Evolutionary conservation across 1,140 invertebrate genomes (phyloP).

Genomic region (Pachyrhynchus sulphureomaculatus): DNA sequence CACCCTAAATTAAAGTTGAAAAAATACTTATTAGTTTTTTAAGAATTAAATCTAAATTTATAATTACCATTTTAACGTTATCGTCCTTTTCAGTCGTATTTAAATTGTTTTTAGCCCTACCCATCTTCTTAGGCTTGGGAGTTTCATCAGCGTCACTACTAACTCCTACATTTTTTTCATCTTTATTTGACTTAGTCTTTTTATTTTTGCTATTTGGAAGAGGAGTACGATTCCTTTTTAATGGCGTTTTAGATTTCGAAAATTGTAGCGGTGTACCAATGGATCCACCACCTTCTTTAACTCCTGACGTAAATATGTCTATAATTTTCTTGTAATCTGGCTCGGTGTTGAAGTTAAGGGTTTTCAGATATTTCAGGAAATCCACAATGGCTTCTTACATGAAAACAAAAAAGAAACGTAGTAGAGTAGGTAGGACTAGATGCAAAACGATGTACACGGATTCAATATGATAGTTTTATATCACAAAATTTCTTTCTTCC

Average conservation of each 20-base stretch:
- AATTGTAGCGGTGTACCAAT: conserved; percentile 22
- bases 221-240: conserved; percentile 15
- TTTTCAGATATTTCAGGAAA: conserved; percentile 70
- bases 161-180: conserved; percentile 6
- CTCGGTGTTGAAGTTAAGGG: conserved; percentile 67
- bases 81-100: too few species aligned
- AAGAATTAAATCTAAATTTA: too few species aligned
- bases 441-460: too few species aligned
- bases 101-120: conserved; percentile 1
- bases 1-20: too few species aligned
- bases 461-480: too few species aligned
- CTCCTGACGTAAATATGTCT: conserved; percentile 61
- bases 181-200: conserved; percentile 1
- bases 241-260: conserved; percentile 30
- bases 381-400: conserved; percentile 61
- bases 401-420: conserved; percentile 32
- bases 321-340: conserved; percentile 76
- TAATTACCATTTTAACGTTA: too few species aligned
- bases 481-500: too few species aligned
- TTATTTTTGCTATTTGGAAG: background rate
- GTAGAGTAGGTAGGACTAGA: too few species aligned
- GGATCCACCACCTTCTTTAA: conserved; percentile 51
- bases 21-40: too few species aligned
- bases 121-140: background rate
- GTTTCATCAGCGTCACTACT: conserved; percentile 1